These are phyloP conservation scores for Pelodytes ibericus DNA, from an alignment of 2,797 vertebrate species.

Conservation along the genomic window DNA sequence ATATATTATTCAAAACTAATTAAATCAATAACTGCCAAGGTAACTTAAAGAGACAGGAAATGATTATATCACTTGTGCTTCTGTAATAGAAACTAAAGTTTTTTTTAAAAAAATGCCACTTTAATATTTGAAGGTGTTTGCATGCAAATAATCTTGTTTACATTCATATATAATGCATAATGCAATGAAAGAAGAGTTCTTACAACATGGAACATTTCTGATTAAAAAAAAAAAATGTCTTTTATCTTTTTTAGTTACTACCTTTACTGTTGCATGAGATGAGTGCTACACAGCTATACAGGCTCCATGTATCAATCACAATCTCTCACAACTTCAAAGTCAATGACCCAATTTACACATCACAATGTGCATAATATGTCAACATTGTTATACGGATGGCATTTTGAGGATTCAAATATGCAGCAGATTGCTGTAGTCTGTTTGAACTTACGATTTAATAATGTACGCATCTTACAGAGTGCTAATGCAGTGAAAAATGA, in stretches of 20 bases:
- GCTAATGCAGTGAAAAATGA: neutral
- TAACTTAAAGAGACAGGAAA: too few species aligned
- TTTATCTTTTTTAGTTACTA: constrained; percentile 16
- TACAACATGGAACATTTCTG: too few species aligned
- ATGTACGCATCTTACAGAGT: neutral
- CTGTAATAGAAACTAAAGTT: too few species aligned
- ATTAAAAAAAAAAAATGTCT: too few species aligned
- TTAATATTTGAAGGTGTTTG: too few species aligned
- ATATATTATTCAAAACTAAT: too few species aligned
- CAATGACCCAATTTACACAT: constrained; percentile 34
- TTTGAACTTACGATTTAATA: neutral
- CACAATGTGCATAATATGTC: constrained; percentile 32
- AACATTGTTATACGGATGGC: constrained; percentile 9
- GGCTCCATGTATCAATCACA: constrained; percentile 19
- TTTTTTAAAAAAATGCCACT: too few species aligned
- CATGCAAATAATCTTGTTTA: too few species aligned
- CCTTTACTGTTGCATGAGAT: constrained; percentile 16
- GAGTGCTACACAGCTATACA: constrained; percentile 19
- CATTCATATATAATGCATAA: too few species aligned
- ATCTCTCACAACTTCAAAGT: constrained; percentile 31
- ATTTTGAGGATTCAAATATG: neutral
- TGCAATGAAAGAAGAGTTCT: too few species aligned
- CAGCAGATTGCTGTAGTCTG: neutral
- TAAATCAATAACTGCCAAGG: too few species aligned
- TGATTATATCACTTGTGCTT: too few species aligned